Evolutionary conservation across 2,797 vertebrate genomes (phyloP).

Genomic region (Cossypha heuglini): DNA sequence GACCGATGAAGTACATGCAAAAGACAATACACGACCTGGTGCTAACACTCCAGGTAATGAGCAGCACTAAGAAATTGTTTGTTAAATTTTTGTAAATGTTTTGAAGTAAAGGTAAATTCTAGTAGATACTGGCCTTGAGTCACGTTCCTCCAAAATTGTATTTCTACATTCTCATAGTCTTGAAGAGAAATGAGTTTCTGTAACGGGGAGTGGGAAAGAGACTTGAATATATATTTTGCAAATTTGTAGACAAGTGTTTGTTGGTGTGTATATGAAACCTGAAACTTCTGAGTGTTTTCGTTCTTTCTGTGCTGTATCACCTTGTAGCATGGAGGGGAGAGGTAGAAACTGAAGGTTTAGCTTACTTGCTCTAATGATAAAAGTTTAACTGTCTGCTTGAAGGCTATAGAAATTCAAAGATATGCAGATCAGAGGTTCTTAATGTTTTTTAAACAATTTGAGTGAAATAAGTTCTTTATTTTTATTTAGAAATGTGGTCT

Average conservation of each 20-base stretch:
- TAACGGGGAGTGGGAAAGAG: not conserved
- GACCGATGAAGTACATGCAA: conserved; percentile 97
- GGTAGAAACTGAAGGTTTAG: not conserved
- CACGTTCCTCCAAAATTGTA: not conserved
- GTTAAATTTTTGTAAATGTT: not conserved
- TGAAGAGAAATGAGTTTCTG: not conserved
- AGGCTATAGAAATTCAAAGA: not conserved
- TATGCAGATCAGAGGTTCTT: not conserved
- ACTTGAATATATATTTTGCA: not conserved
- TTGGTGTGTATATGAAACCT: not conserved
- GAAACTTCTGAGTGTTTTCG: not conserved
- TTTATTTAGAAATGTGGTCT: conserved; percentile 92
- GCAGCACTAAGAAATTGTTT: not conserved
- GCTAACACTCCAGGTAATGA: conserved; percentile 84
- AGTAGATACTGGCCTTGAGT: not conserved
- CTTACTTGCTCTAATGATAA: not conserved
- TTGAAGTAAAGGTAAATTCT: not conserved
- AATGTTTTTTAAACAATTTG: not conserved
- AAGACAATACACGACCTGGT: conserved; percentile 92
- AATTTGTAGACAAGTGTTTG: not conserved
- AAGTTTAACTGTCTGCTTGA: not conserved
- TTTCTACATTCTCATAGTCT: rapidly evolving
- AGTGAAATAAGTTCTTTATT: not conserved
- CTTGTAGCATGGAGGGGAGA: rapidly evolving
- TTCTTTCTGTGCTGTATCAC: not conserved